Percentiles rank a stretch among this genome's conserved stretches.
Evolutionary conservation across 2,797 vertebrate genomes (phyloP).

Genomic region (Chloroceryle inda): DNA sequence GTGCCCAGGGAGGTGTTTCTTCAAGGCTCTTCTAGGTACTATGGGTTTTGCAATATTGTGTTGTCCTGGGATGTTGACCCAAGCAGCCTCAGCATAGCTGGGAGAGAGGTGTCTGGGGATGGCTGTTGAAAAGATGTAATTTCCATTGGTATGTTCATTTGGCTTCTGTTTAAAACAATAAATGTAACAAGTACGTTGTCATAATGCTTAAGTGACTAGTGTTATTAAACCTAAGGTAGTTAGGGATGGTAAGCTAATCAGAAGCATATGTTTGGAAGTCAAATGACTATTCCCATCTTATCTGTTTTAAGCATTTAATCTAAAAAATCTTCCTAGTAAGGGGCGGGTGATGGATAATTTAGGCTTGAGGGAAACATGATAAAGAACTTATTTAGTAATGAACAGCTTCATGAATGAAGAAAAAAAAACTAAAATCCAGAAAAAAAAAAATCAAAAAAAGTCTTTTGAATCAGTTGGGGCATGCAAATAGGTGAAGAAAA

Average conservation of each 20-base stretch:
- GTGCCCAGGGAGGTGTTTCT: not conserved
- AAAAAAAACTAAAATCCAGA: not conserved
- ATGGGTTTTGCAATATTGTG: accelerated
- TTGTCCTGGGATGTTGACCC: not conserved
- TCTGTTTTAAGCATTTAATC: not conserved
- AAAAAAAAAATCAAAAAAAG: not conserved
- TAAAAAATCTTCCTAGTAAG: not conserved
- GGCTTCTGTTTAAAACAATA: constrained; percentile 55
- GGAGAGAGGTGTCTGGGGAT: not conserved
- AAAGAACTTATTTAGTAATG: not conserved
- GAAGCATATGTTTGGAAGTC: constrained; percentile 36
- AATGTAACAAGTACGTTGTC: constrained; percentile 19
- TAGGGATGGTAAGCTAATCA: constrained; percentile 43
- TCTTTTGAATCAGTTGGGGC: not conserved
- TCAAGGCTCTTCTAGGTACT: not conserved
- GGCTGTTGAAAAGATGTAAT: not conserved
- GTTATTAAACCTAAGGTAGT: constrained; percentile 48
- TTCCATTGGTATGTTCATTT: not conserved
- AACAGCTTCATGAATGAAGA: not conserved
- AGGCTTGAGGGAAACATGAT: not conserved
- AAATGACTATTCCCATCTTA: not conserved
- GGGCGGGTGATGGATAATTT: not conserved
- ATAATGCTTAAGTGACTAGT: constrained; percentile 56
- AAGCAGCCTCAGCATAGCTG: not conserved
- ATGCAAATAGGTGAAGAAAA: not conserved